A percentile compares a stretch with the other conserved stretches of the same genome.
phyloP scores from a whole-genome alignment of 2,797 vertebrate species.

The Amazona ochrocephala region DNA sequence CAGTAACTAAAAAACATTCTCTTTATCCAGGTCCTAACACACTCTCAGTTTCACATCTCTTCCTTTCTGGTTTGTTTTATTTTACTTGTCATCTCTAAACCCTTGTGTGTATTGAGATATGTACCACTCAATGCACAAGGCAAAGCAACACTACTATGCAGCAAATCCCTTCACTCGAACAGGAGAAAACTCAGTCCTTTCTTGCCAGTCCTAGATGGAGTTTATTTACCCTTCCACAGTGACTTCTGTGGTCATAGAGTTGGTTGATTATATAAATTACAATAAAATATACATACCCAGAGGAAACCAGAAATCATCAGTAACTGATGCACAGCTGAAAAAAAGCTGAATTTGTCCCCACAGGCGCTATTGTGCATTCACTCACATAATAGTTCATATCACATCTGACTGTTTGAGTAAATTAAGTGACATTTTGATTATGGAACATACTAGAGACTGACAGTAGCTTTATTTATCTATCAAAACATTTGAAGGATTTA shows the following conservation, averaged over 20 bases:
- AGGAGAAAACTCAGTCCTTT: not conserved
- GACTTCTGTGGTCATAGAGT: not conserved
- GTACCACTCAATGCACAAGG: not conserved
- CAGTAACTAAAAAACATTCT: not conserved
- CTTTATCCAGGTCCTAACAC: not conserved
- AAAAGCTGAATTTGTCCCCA: not conserved
- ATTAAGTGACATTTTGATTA: slow-evolving; percentile 52
- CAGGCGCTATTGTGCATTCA: not conserved
- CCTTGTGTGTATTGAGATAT: not conserved
- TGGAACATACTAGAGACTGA: slow-evolving; percentile 19
- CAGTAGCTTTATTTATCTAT: slow-evolving; percentile 20
- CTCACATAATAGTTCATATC: slow-evolving; percentile 31
- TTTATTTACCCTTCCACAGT: not conserved
- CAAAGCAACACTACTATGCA: not conserved
- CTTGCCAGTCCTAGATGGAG: not conserved
- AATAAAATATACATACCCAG: not conserved
- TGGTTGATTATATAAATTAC: not conserved
- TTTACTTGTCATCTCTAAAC: not conserved
- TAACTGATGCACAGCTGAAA: not conserved
- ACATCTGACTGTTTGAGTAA: slow-evolving; percentile 43
- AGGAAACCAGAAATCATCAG: slow-evolving; percentile 27
- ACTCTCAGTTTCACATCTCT: not conserved
- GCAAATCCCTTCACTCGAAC: not conserved
- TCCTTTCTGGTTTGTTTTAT: not conserved
- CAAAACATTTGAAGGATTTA: slow-evolving; percentile 52